A percentile compares a stretch with the other conserved stretches of the same genome.
Conservation (phyloP, 2,888 invertebrate species). For the Lobophora halterata region DNA sequence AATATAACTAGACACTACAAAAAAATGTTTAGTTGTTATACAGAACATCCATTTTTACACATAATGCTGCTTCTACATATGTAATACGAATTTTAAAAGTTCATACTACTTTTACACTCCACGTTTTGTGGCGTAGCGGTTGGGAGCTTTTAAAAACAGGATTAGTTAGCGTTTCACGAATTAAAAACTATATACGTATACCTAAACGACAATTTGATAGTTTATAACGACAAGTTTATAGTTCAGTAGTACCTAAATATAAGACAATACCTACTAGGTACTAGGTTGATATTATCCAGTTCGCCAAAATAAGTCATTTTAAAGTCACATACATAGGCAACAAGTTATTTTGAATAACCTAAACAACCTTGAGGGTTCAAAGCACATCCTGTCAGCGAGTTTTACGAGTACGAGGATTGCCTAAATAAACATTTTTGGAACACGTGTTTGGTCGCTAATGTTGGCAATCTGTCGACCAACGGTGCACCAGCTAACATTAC, state of each 20-base stretch:
- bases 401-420: slow-evolving; percentile 73
- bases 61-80: not conserved
- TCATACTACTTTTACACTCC: too few species aligned
- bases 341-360: slow-evolving; percentile 54
- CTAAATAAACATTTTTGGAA: slow-evolving; percentile 75
- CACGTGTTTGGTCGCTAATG: slow-evolving; percentile 64
- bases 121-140: not conserved
- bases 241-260: too few species aligned
- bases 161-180: too few species aligned
- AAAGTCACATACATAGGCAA: slow-evolving; percentile 15
- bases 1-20: too few species aligned
- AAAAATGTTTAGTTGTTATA: too few species aligned
- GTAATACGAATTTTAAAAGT: too few species aligned
- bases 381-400: slow-evolving; percentile 71
- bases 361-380: slow-evolving; percentile 73
- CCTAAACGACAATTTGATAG: slow-evolving; percentile 1
- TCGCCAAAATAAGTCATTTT: slow-evolving; percentile 18
- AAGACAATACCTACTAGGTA: too few species aligned
- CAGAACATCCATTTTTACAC: not conserved
- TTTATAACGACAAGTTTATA: too few species aligned
- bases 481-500: slow-evolving; percentile 42
- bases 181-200: too few species aligned
- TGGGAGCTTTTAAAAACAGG: not conserved
- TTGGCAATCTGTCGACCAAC: slow-evolving; percentile 46
- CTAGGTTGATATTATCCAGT: too few species aligned